A percentile compares a stretch with the other conserved stretches of the same genome.
phyloP scores from a whole-genome alignment of 2,113 vertebrate species.

The Sus scrofa region DNA sequence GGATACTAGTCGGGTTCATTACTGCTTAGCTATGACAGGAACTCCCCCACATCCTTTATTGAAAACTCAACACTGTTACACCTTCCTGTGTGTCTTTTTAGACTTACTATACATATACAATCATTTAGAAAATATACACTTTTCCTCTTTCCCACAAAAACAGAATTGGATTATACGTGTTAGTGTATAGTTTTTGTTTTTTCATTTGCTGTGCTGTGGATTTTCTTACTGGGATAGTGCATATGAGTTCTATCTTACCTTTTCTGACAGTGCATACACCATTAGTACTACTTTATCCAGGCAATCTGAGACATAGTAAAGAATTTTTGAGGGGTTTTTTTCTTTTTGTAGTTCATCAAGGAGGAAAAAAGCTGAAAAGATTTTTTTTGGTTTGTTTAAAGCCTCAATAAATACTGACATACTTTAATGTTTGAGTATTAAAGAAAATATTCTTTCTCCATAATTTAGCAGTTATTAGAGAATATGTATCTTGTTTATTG shows the following conservation, averaged over 20 bases:
- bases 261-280: not conserved
- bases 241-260: not conserved
- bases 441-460: not conserved
- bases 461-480: not conserved
- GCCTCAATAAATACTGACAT: not conserved
- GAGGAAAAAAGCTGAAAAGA: not conserved
- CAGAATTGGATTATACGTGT: not conserved
- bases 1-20: too few relatives aligned
- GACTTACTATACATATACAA: not conserved
- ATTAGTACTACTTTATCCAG: not conserved
- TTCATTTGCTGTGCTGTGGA: not conserved
- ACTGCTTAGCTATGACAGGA: too few relatives aligned
- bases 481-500: not conserved
- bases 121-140: not conserved
- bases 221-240: not conserved
- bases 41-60: not conserved
- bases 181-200: not conserved
- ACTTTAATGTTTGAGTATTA: conserved; percentile 49
- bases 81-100: not conserved
- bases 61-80: not conserved
- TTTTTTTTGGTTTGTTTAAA: not conserved
- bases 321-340: not conserved
- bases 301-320: not conserved
- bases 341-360: not conserved
- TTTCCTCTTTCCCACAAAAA: not conserved